Percentiles rank a stretch among this genome's conserved stretches.
These are phyloP conservation scores for Helicoverpa armigera DNA, from an alignment of 1,140 invertebrate species.

Conservation along the genomic window DNA sequence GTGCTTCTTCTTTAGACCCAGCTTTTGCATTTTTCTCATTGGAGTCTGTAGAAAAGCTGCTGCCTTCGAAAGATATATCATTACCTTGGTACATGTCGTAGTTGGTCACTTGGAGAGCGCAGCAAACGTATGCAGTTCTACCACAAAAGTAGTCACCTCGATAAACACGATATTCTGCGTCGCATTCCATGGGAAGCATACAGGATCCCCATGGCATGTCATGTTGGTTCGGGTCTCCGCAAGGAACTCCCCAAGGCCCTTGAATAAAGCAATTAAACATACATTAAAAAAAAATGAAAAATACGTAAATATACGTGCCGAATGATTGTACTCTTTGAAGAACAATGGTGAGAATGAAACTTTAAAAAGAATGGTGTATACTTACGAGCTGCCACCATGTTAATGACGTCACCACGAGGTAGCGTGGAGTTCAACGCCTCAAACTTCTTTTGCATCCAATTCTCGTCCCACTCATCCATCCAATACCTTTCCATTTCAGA, in stretches of 20 bases:
- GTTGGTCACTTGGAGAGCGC: constrained; percentile 66
- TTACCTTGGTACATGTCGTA: constrained; percentile 78
- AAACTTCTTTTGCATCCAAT: constrained; percentile 74
- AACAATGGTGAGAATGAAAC: too few species aligned
- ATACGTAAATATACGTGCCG: too few species aligned
- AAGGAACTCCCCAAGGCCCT: constrained; percentile 80
- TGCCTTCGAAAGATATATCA: constrained; percentile 73
- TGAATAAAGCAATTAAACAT: constrained; percentile 30
- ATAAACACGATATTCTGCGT: constrained; percentile 76
- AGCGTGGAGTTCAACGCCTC: constrained; percentile 69
- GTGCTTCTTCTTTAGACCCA: background rate
- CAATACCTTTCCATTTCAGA: constrained; percentile 63
- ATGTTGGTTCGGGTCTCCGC: constrained; percentile 79
- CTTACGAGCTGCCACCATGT: constrained; percentile 80
- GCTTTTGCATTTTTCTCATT: constrained; percentile 62
- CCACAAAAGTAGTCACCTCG: constrained; percentile 78
- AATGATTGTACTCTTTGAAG: too few species aligned
- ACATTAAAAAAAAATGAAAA: background rate
- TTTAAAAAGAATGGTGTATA: background rate
- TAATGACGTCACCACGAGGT: constrained; percentile 69
- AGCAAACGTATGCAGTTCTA: constrained; percentile 74
- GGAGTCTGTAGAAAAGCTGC: constrained; percentile 65
- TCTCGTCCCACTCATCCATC: constrained; percentile 73
- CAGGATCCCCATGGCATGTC: constrained; percentile 79
- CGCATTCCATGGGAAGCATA: constrained; percentile 75